Conservation (phyloP, 2,888 invertebrate species). For the Theristus sp. region DNA sequence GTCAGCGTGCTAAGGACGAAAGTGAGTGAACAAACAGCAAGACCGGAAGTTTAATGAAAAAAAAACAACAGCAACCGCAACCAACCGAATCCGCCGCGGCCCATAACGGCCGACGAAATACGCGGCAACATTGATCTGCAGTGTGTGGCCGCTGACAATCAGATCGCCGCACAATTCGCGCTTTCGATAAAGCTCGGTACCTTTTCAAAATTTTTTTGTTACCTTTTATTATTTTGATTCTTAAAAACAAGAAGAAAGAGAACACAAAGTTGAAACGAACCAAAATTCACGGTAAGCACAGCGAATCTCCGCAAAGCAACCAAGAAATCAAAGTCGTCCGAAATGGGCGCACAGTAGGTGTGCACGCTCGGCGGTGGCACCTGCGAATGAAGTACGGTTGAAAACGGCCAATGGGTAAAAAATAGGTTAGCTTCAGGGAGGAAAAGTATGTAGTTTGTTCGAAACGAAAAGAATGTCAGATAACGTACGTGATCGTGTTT, state of each 20-base stretch:
- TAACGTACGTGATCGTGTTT: too few species aligned
- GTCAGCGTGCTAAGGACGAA: too few species aligned
- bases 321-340: slow-evolving; percentile 8
- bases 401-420: not conserved
- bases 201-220: not conserved
- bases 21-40: too few species aligned
- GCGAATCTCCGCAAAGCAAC: slow-evolving; percentile 12
- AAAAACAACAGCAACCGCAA: too few species aligned
- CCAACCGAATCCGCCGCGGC: not conserved
- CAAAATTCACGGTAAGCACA: not conserved
- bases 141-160: slow-evolving; percentile 25
- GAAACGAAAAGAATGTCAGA: too few species aligned
- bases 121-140: slow-evolving; percentile 4
- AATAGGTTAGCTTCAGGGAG: not conserved
- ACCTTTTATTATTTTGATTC: not conserved
- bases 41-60: too few species aligned
- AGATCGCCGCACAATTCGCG: slow-evolving; percentile 23
- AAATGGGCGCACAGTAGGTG: slow-evolving; percentile 24
- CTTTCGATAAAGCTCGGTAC: not conserved
- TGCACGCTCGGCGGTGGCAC: slow-evolving; percentile 23
- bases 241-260: slow-evolving; percentile 3
- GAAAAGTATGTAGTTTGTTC: too few species aligned
- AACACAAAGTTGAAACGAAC: slow-evolving; percentile 5
- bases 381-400: too few species aligned
- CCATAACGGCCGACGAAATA: not conserved